Conservation (phyloP, 2,888 invertebrate genomes). For the Eledona agricola region DNA sequence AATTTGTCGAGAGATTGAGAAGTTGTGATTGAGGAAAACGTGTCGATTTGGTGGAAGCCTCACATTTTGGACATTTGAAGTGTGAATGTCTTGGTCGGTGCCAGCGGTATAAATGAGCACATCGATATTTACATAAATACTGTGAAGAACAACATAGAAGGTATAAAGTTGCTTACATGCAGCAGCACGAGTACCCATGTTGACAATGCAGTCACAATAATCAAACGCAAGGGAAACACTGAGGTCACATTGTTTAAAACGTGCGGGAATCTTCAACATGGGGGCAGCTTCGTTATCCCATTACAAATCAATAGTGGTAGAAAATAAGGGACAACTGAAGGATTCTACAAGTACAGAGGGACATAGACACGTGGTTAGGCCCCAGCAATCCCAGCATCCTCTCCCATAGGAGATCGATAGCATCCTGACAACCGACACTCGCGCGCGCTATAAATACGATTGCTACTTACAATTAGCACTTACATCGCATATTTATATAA, state of each 20-base stretch:
- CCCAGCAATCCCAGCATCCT: constrained; percentile 57
- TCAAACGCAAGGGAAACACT: constrained; percentile 65
- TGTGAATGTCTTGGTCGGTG: constrained; percentile 13
- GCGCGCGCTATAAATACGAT: constrained; percentile 49
- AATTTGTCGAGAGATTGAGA: constrained; percentile 8
- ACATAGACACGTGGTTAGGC: constrained; percentile 58
- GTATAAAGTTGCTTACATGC: constrained; percentile 78
- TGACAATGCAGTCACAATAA: constrained; percentile 67
- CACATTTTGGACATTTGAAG: constrained; percentile 25
- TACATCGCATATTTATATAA: constrained; percentile 59
- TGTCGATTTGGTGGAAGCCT: constrained; percentile 15
- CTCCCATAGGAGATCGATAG: constrained; percentile 57
- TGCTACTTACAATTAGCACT: constrained; percentile 55
- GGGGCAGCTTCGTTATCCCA: constrained; percentile 62
- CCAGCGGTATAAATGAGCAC: constrained; percentile 14
- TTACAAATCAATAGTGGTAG: constrained; percentile 62
- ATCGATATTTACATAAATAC: constrained; percentile 38
- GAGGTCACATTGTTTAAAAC: constrained; percentile 65
- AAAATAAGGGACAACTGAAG: constrained; percentile 60
- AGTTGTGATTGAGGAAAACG: constrained; percentile 9
- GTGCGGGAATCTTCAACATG: constrained; percentile 65
- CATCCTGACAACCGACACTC: constrained; percentile 52
- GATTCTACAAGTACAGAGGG: constrained; percentile 60
- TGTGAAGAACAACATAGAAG: constrained; percentile 50
- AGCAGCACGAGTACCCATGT: constrained; percentile 93